Conservation (phyloP, 2,113 vertebrate species). For the Hippopotamus amphibius region DNA sequence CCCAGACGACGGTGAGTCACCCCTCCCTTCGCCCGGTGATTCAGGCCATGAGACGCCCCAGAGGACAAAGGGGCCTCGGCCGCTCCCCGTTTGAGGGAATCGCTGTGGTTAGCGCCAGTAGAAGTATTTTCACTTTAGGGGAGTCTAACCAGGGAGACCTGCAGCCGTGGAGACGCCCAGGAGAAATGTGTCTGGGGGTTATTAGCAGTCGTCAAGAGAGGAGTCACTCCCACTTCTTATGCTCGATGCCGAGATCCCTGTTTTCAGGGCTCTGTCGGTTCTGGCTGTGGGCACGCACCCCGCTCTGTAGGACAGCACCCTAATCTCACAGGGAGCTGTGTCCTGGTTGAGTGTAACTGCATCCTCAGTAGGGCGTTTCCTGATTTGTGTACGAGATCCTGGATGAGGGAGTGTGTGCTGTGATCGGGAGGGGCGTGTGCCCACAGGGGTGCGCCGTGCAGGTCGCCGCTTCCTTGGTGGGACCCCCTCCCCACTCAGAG, state of each 20-base stretch:
- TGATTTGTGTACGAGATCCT: rapidly evolving
- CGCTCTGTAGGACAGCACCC: not conserved
- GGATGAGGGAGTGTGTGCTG: rapidly evolving
- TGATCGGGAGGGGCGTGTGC: rapidly evolving
- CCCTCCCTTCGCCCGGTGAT: not conserved
- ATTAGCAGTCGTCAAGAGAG: rapidly evolving
- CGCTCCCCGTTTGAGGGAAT: too few species aligned
- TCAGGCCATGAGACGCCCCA: not conserved
- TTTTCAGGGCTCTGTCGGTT: not conserved
- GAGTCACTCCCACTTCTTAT: rapidly evolving
- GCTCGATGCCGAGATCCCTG: not conserved
- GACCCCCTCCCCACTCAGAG: not conserved
- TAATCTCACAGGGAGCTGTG: not conserved
- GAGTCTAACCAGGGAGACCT: not conserved
- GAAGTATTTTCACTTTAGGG: not conserved
- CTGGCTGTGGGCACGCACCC: too few species aligned
- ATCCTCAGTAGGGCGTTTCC: not conserved
- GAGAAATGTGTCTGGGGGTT: too few species aligned
- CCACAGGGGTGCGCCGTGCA: too few species aligned
- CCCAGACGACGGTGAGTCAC: too few species aligned
- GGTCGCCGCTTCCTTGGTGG: rapidly evolving
- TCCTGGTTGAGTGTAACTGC: not conserved
- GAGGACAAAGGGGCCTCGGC: not conserved
- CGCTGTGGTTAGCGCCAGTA: too few species aligned
- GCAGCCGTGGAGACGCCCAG: not conserved